phyloP scores from a whole-genome alignment of 2,797 vertebrate genomes.

The Diplodus sargus region DNA sequence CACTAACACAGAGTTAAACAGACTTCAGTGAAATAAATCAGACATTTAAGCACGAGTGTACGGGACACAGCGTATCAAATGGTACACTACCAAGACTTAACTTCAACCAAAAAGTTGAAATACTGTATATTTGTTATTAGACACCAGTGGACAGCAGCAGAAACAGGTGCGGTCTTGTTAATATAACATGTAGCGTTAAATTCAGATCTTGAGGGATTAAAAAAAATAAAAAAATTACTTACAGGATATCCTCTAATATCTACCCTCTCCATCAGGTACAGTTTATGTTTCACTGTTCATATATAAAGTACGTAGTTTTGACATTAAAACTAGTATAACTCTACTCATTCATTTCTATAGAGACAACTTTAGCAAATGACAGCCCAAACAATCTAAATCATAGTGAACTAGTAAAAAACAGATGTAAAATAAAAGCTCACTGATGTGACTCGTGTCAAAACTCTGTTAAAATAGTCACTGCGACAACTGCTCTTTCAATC shows the following conservation, averaged over 20 bases:
- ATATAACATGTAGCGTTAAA: background rate
- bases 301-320: background rate
- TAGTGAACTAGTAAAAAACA: constrained; percentile 4
- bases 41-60: background rate
- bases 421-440: background rate
- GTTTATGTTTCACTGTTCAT: background rate
- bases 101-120: too few species aligned
- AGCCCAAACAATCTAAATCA: background rate
- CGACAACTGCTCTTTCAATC: constrained; percentile 55
- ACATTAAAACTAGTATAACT: background rate
- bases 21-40: background rate
- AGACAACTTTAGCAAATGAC: background rate
- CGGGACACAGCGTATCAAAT: too few species aligned
- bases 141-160: too few species aligned
- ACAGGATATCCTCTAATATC: background rate
- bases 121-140: too few species aligned
- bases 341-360: background rate
- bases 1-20: background rate
- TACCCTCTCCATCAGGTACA: background rate
- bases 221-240: too few species aligned
- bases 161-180: too few species aligned
- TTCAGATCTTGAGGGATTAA: background rate
- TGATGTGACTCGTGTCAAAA: background rate
- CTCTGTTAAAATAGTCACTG: constrained; percentile 18
- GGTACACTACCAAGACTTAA: too few species aligned